Conservation (phyloP, 1,140 invertebrate species). For the Cydia fagiglandana region DNA sequence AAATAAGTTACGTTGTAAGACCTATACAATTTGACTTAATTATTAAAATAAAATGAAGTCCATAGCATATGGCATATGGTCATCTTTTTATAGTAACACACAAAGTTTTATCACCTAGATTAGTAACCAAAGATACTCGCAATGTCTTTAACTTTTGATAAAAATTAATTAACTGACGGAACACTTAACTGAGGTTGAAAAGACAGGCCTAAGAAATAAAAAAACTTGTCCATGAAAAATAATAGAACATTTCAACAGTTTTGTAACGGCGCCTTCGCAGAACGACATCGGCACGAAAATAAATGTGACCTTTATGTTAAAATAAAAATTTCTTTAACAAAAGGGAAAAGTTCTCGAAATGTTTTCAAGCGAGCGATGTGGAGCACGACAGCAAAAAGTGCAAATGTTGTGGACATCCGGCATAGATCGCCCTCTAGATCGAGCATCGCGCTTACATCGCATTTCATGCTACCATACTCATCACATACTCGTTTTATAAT, state of each 20-base stretch:
- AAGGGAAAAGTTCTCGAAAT: slow-evolving; percentile 22
- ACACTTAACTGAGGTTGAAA: neutral
- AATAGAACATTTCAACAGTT: slow-evolving; percentile 23
- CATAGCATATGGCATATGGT: too few relatives aligned
- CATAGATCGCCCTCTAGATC: neutral
- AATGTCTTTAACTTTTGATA: too few relatives aligned
- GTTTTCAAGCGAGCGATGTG: slow-evolving; percentile 20
- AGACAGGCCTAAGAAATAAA: neutral
- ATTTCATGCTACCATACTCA: too few relatives aligned
- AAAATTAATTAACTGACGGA: neutral
- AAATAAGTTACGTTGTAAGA: too few relatives aligned
- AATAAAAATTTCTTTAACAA: slow-evolving; percentile 26
- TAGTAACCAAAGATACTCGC: too few relatives aligned
- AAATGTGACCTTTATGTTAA: slow-evolving; percentile 30
- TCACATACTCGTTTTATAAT: too few relatives aligned
- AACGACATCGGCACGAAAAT: slow-evolving; percentile 20
- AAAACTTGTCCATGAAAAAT: slow-evolving; percentile 6
- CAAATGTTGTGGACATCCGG: slow-evolving; percentile 33
- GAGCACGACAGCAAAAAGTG: slow-evolving; percentile 24
- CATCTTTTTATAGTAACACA: too few relatives aligned
- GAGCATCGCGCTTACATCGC: neutral
- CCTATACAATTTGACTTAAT: too few relatives aligned
- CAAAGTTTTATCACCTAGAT: too few relatives aligned
- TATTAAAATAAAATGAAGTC: too few relatives aligned
- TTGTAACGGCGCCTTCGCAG: slow-evolving; percentile 15